These are phyloP conservation scores for Mystacides longicornis DNA, from an alignment of 2,888 invertebrate genomes.

Conservation along the genomic window DNA sequence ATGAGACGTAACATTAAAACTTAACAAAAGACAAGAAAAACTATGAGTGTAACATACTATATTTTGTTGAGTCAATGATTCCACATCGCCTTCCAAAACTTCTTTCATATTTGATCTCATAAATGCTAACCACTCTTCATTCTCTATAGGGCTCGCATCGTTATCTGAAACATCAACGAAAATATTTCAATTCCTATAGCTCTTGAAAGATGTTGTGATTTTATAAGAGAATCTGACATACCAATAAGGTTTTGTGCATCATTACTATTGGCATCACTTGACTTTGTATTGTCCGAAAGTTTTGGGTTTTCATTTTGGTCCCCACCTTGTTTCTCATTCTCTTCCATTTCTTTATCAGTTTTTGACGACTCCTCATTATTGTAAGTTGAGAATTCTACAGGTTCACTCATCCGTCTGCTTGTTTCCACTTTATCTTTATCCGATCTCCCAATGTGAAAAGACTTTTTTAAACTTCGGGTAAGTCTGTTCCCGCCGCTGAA, in stretches of 20 bases:
- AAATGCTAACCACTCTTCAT: slow-evolving; percentile 84
- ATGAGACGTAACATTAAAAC: no score
- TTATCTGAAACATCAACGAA: slow-evolving; percentile 31
- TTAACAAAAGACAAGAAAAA: no score
- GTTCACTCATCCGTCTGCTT: slow-evolving; percentile 44
- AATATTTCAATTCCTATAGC: not conserved
- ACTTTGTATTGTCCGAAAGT: slow-evolving; percentile 19
- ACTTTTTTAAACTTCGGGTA: slow-evolving; percentile 45
- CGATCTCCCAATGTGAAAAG: slow-evolving; percentile 44
- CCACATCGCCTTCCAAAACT: slow-evolving; percentile 71
- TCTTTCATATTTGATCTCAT: slow-evolving; percentile 74
- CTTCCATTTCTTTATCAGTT: slow-evolving; percentile 8
- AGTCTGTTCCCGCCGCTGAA: slow-evolving; percentile 43
- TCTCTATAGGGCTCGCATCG: slow-evolving; percentile 63
- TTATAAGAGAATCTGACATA: slow-evolving; percentile 7
- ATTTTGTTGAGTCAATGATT: slow-evolving; percentile 63
- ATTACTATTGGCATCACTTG: slow-evolving; percentile 19
- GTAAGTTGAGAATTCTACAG: slow-evolving; percentile 30
- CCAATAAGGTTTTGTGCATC: slow-evolving; percentile 36
- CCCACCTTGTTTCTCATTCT: slow-evolving; percentile 18
- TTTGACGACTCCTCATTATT: slow-evolving; percentile 5
- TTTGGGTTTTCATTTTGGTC: slow-evolving; percentile 25
- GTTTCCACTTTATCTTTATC: slow-evolving; percentile 43
- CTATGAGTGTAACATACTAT: slow-evolving; percentile 51
- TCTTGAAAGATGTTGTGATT: not conserved